Conservation (phyloP, 2,113 vertebrate species). For the Muntiacus reevesi region DNA sequence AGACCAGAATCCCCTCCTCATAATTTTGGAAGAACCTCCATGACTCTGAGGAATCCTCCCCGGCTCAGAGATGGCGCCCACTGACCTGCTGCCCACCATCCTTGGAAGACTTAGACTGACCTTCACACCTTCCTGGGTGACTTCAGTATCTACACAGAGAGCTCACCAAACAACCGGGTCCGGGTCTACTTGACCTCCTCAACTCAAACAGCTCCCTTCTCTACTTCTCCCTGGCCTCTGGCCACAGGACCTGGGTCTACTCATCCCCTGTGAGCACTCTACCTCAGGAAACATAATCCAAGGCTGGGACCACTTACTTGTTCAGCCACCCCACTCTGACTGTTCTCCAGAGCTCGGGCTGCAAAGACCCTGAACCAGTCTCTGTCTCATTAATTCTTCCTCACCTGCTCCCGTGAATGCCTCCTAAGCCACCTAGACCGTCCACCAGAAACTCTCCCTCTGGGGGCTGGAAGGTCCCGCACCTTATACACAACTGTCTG, state of each 20-base stretch:
- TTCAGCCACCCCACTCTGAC: background rate
- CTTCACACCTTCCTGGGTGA: background rate
- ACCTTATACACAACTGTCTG: background rate
- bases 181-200: background rate
- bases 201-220: background rate
- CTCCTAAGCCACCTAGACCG: background rate
- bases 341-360: background rate
- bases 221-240: background rate
- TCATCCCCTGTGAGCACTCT: background rate
- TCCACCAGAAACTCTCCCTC: background rate
- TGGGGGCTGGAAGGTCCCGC: background rate
- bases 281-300: background rate
- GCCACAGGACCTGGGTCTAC: background rate
- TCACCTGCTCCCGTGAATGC: background rate
- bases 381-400: background rate
- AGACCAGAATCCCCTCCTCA: background rate
- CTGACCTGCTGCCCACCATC: background rate
- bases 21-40: background rate
- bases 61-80: rapidly evolving
- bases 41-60: background rate
- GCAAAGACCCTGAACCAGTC: background rate
- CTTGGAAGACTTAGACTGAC: background rate
- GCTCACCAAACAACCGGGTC: background rate
- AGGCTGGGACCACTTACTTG: background rate
- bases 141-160: background rate